Conservation (phyloP, 1,140 invertebrate genomes). For the Chironomus striatipennis region DNA sequence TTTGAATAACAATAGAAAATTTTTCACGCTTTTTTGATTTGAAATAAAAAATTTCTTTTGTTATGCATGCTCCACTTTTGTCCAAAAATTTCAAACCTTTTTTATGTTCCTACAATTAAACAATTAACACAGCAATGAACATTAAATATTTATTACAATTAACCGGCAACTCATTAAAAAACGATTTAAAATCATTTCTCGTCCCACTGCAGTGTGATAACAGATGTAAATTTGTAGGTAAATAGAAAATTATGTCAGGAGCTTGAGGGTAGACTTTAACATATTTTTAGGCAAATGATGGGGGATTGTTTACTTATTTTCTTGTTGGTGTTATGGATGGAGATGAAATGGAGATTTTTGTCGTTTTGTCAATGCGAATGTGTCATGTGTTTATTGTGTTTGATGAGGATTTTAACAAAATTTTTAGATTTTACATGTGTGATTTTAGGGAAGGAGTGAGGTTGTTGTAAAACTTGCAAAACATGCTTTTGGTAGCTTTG, state of each 20-base stretch:
- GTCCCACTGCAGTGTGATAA: not conserved
- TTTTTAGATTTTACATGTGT: no score
- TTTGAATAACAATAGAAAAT: not conserved
- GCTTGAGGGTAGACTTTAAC: not conserved
- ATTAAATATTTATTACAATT: constrained; percentile 6
- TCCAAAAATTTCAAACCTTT: not conserved
- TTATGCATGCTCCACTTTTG: not conserved
- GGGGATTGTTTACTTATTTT: no score
- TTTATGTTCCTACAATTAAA: not conserved
- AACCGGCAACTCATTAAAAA: not conserved
- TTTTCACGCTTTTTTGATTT: not conserved
- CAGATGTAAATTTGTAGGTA: not conserved
- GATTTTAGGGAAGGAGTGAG: no score
- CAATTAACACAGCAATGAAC: constrained; percentile 1
- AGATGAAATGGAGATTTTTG: no score
- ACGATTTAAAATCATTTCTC: not conserved
- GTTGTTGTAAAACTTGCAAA: no score
- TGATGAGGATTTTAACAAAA: no score
- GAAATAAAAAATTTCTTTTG: not conserved
- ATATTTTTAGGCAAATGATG: not conserved
- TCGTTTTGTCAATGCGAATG: no score
- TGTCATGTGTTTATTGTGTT: no score
- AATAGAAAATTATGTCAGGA: not conserved
- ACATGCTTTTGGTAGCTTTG: no score
- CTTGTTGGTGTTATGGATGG: no score